A percentile compares a stretch with the other conserved stretches of the same genome.
Evolutionary conservation across 2,113 vertebrate genomes (phyloP).

Genomic region (Hemiscyllium ocellatum): DNA sequence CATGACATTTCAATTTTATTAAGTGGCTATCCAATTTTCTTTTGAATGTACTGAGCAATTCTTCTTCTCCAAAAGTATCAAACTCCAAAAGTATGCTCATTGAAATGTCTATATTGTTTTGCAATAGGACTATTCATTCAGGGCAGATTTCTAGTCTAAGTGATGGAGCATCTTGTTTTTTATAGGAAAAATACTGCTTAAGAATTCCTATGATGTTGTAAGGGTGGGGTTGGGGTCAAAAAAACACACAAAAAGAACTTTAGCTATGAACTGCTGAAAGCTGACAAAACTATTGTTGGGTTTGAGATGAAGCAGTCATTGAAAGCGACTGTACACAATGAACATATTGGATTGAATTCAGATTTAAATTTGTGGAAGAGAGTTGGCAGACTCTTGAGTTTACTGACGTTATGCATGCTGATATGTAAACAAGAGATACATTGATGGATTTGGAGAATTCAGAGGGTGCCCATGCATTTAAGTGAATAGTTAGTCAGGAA

Average conservation of each 20-base stretch:
- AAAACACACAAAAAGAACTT: not conserved
- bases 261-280: not conserved
- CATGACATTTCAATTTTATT: no score
- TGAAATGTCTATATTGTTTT: not conserved
- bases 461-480: no score
- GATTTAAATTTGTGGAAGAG: constrained; percentile 8
- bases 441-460: not conserved
- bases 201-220: not conserved
- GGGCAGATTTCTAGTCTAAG: not conserved
- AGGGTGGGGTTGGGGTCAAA: not conserved
- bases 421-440: not conserved
- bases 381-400: constrained; percentile 13
- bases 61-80: not conserved
- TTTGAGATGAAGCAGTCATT: not conserved
- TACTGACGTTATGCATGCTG: constrained; percentile 7
- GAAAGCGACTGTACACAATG: not conserved
- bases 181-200: no score
- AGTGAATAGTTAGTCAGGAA: no score
- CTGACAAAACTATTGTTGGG: not conserved
- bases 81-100: not conserved
- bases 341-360: not conserved
- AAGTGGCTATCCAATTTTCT: not conserved
- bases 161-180: not conserved
- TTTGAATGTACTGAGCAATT: not conserved
- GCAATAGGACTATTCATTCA: not conserved